phyloP scores from a whole-genome alignment of 2,113 vertebrate species.

The Pantherophis guttatus region DNA sequence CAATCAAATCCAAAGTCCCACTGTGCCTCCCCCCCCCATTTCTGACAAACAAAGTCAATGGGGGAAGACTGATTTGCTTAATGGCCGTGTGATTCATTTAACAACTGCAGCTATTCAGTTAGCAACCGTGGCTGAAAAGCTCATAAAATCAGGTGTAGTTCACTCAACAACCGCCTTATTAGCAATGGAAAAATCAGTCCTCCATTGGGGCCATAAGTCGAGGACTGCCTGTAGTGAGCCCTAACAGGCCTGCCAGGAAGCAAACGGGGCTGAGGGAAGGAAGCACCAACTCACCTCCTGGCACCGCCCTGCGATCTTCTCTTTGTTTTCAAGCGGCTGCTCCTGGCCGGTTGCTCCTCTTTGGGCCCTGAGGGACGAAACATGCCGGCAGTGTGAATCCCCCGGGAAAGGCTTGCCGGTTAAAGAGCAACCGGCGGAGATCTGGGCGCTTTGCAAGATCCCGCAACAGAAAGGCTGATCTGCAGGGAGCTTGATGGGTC shows the following conservation, averaged over 20 bases:
- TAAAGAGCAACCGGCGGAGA: not conserved
- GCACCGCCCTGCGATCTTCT: accelerated
- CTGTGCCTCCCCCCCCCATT: not conserved
- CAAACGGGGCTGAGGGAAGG: not conserved
- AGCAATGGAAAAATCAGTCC: no score
- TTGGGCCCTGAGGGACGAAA: not conserved
- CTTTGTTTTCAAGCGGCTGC: not conserved
- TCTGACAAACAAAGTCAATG: not conserved
- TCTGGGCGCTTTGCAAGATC: no score
- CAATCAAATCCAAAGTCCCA: no score
- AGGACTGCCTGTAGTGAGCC: no score
- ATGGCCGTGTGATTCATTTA: no score
- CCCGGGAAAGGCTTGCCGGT: not conserved
- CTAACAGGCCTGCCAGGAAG: no score
- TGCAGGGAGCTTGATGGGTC: not conserved
- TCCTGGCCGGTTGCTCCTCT: not conserved
- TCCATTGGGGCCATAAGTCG: no score
- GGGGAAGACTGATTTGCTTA: not conserved
- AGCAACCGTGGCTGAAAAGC: no score
- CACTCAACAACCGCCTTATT: no score
- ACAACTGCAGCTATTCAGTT: no score
- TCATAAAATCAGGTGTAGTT: no score
- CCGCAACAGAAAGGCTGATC: not conserved
- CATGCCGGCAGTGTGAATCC: not conserved
- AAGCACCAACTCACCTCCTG: not conserved